These are phyloP conservation scores for Onychomys torridus DNA, from an alignment of 2,797 vertebrate species.

Conservation along the genomic window DNA sequence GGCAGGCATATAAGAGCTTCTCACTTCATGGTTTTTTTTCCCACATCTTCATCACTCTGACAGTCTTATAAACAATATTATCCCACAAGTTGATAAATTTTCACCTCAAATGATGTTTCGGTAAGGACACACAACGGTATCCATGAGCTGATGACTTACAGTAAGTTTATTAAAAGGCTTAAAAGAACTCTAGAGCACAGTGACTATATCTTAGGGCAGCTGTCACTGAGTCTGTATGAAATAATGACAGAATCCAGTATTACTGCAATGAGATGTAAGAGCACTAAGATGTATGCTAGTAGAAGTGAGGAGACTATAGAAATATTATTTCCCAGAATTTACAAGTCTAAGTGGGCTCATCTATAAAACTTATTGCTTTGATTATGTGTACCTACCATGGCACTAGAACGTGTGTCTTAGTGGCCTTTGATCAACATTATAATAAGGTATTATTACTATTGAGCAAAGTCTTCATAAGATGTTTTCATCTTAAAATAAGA, in stretches of 20 bases:
- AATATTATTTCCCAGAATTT: background rate
- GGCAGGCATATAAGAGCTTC: background rate
- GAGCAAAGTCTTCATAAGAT: background rate
- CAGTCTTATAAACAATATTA: background rate
- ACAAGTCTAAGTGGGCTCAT: background rate
- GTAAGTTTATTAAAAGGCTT: conserved; percentile 16
- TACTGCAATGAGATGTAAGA: conserved; percentile 23
- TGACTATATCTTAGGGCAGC: background rate
- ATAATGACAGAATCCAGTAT: conserved; percentile 24
- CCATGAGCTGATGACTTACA: background rate
- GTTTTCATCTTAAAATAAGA: background rate
- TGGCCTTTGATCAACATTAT: background rate
- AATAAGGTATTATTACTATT: background rate
- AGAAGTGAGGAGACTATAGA: background rate
- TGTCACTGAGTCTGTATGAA: background rate
- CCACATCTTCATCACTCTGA: background rate
- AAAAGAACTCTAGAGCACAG: conserved; percentile 26
- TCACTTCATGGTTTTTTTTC: background rate
- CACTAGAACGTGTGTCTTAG: background rate
- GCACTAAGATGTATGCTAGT: background rate
- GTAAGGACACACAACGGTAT: background rate
- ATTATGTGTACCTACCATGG: background rate
- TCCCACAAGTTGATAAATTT: background rate
- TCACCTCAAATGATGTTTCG: background rate
- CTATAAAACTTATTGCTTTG: background rate